Conservation (phyloP, 2,113 vertebrate species). For the Kryptolebias marmoratus region DNA sequence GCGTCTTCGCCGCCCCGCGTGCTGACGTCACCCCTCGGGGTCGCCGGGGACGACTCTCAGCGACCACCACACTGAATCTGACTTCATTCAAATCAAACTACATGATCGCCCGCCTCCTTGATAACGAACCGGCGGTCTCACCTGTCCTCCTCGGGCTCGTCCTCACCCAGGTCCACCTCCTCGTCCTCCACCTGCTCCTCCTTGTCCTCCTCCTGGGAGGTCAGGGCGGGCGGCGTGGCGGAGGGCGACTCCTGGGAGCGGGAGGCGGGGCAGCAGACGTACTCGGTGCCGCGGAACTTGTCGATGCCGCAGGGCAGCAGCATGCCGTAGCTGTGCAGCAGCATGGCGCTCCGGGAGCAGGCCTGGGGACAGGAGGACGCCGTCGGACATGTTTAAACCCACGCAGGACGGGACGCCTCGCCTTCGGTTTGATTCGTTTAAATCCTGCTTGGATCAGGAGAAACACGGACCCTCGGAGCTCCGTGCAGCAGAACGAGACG, state of each 20-base stretch:
- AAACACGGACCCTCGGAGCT: too few relatives aligned
- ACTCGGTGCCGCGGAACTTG: slow-evolving; percentile 93
- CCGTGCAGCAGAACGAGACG: too few relatives aligned
- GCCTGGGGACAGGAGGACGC: slow-evolving; percentile 76
- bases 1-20: too few relatives aligned
- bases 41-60: too few relatives aligned
- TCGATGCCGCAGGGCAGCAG: slow-evolving; percentile 93
- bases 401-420: too few relatives aligned
- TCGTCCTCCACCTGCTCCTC: slow-evolving; percentile 80
- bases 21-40: too few relatives aligned
- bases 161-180: slow-evolving; percentile 59
- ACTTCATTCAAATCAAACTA: too few relatives aligned
- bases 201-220: slow-evolving; percentile 79
- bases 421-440: too few relatives aligned
- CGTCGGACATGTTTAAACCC: too few relatives aligned
- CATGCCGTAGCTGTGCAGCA: slow-evolving; percentile 94
- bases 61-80: too few relatives aligned
- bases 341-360: slow-evolving; percentile 86
- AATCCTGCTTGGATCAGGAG: too few relatives aligned
- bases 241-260: slow-evolving; percentile 77
- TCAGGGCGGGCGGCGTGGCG: slow-evolving; percentile 51
- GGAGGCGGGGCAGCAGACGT: slow-evolving; percentile 91
- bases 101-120: too few relatives aligned
- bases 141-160: slow-evolving; percentile 54
- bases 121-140: slow-evolving; percentile 12